These are phyloP conservation scores for Macrosiphum euphorbiae DNA, from an alignment of 2,888 invertebrate species.

Conservation along the genomic window DNA sequence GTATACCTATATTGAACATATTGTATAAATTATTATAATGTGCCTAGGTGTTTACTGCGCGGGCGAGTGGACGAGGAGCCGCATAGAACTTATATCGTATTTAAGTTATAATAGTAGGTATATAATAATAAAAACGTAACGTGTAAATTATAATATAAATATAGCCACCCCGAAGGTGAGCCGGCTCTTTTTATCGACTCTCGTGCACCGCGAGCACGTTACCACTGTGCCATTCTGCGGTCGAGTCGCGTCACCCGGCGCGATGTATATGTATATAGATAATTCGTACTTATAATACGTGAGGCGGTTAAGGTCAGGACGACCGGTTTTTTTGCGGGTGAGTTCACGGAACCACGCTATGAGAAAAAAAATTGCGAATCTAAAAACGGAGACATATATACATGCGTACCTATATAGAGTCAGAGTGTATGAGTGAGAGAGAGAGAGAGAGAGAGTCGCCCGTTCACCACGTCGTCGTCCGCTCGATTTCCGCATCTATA, in stretches of 20 bases:
- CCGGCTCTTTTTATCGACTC: not conserved
- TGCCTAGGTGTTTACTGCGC: not conserved
- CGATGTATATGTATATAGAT: not conserved
- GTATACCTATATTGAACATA: not conserved
- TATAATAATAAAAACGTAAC: not conserved
- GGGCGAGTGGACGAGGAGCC: not conserved
- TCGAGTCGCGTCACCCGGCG: not conserved
- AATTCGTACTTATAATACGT: not conserved
- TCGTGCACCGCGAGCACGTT: not conserved
- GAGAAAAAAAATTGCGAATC: slow-evolving; percentile 4
- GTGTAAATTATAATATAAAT: not conserved
- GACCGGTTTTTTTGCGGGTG: slow-evolving; percentile 48
- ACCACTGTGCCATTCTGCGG: not conserved
- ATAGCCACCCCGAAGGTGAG: slow-evolving; percentile 34
- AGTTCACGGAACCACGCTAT: slow-evolving; percentile 32
- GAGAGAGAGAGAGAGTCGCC: not conserved
- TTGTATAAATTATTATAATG: not conserved
- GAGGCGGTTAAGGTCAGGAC: slow-evolving; percentile 45
- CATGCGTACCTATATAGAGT: not conserved
- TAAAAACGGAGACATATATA: slow-evolving; percentile 4
- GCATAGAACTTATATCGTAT: not conserved
- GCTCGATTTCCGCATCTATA: slow-evolving; percentile 33
- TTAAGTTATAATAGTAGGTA: not conserved
- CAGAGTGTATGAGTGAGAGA: not conserved
- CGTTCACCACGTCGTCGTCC: not conserved